Conservation (phyloP, 64 coral and sea anemone species). For the Orbicella faveolata region DNA sequence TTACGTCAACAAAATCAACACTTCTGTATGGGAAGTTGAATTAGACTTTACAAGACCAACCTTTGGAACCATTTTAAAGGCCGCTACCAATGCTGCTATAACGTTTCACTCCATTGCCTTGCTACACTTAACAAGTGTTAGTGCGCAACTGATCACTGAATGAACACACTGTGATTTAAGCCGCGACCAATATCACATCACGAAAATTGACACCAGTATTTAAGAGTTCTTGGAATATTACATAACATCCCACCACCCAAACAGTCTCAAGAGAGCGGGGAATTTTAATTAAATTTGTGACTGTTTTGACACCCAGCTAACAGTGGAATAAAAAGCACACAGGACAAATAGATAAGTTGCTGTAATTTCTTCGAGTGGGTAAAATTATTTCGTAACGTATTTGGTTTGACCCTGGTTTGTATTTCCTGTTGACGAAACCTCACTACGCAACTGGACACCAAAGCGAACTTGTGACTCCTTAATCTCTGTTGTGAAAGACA, state of each 20-base stretch:
- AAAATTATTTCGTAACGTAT: not conserved
- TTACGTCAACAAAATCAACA: too few relatives aligned
- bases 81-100: not conserved
- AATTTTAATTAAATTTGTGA: constrained; percentile 36
- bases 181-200: not conserved
- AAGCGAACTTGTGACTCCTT: not conserved
- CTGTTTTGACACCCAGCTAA: not conserved
- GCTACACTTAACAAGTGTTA: not conserved
- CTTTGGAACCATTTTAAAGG: not conserved
- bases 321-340: not conserved
- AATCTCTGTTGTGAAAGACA: not conserved
- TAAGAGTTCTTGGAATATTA: not conserved
- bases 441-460: not conserved
- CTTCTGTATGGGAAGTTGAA: not conserved
- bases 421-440: constrained; percentile 1
- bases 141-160: constrained; percentile 7
- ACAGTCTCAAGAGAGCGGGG: not conserved
- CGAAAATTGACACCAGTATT: not conserved
- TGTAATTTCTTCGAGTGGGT: not conserved
- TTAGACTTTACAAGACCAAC: not conserved
- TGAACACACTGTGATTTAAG: not conserved
- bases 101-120: not conserved
- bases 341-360: not conserved
- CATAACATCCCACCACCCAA: constrained; percentile 25
- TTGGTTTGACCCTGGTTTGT: not conserved